Base-by-base conservation (phyloP, 2,888 invertebrate species). In the Eugnorisma glareosa region DNA sequence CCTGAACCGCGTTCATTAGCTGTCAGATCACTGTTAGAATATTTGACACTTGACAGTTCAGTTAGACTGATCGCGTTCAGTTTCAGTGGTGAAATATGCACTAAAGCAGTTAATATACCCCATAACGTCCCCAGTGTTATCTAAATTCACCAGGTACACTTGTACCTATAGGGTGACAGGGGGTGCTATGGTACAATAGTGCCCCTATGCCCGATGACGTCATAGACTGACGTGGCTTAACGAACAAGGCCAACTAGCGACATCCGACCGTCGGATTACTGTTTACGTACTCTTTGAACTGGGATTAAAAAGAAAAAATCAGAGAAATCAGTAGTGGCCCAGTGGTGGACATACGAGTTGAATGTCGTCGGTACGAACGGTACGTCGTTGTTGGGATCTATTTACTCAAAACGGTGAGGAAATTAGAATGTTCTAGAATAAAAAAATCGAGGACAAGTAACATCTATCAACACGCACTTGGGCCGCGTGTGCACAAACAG, bases 221-320 rank as follows among this genome's bases (percentile, higher is more conserved):
- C 85, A 74, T 7, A 40, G 31, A 59, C n/a, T 80, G 76, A 83
- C 71, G 31, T 70, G 66, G 85, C 68, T 80, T 77, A 76, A 63
- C 71, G 66, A 72, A 75, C 61, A 69, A 66, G 18, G 45, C 70
- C 75, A 79, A 75, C 84, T 84, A 84, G 82, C 43, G 35, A 28
- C 48, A 74, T 37, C 31, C 15, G 45, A 45, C 35, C 57, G 70
- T 64, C 67, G 66, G 69, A 70, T 79, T 79, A 70, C 15, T 63
- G 45, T 80, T 57, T 69, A 40, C 77, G 54, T 79, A 61, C 75
- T 75, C 61, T 75, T 63, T 75, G 67, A 28, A 67, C 37, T 11
- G 1, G 45, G 54, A 48, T 73, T 72, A 10, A 45, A 45, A 54
- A 54, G 10, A 28, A 54, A 54, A 15, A 28, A 28, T 54, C 28